Percentiles rank a stretch among this genome's conserved stretches.
Conservation (phyloP, 2,797 vertebrate genomes). For the Diplodus puntazzo region DNA sequence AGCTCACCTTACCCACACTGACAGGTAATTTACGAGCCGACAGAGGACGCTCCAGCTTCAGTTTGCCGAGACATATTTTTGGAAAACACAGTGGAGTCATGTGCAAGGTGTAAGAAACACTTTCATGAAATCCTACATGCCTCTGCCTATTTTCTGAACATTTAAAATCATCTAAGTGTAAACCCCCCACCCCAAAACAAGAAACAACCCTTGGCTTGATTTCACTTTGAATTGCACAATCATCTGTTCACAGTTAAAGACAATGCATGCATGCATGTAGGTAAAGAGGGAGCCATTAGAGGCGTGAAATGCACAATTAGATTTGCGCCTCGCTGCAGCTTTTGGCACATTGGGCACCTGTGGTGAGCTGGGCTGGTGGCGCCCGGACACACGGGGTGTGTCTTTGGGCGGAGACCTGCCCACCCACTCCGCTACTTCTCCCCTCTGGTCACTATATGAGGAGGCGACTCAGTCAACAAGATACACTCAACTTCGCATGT, state of each 20-base stretch:
- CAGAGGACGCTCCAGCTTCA: conserved; percentile 70
- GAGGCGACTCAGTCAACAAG: conserved; percentile 45
- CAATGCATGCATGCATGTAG: neutral
- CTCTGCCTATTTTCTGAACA: neutral
- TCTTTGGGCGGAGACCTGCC: conserved; percentile 69
- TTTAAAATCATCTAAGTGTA: neutral
- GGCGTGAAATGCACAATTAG: conserved; percentile 61
- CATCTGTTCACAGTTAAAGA: conserved; percentile 11
- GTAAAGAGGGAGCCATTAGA: conserved; percentile 4
- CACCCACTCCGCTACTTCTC: conserved; percentile 63
- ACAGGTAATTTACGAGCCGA: conserved; percentile 32
- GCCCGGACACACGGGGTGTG: conserved; percentile 69
- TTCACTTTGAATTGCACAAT: neutral
- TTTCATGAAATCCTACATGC: too few relatives aligned
- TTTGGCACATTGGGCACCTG: conserved; percentile 72
- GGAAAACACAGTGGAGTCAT: neutral
- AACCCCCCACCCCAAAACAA: too few relatives aligned
- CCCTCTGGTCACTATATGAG: conserved; percentile 75
- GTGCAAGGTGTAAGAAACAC: neutral
- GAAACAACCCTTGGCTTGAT: neutral
- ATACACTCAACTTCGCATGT: neutral
- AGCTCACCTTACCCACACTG: too few relatives aligned
- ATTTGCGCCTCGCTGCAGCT: conserved; percentile 35
- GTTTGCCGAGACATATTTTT: neutral
- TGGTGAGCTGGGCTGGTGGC: conserved; percentile 49